Conservation (phyloP, 1,140 invertebrate genomes). For the Drosophila kanapiae region DNA sequence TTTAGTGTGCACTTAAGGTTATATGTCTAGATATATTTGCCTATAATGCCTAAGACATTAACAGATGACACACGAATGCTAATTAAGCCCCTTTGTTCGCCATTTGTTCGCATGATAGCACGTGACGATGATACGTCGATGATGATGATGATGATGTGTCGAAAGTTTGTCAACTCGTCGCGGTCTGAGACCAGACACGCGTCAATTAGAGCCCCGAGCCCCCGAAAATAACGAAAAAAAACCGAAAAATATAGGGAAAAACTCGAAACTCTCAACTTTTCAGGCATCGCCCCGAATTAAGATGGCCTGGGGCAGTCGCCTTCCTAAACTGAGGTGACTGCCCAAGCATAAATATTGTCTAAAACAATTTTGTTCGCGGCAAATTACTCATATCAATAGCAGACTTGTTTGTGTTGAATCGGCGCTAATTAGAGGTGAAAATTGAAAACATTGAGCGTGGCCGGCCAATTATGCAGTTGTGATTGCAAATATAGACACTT, state of each 20-base stretch:
- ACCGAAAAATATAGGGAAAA: conserved; percentile 5
- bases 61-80: conserved; percentile 69
- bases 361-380: conserved; percentile 54
- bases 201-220: conserved; percentile 61
- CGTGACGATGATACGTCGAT: conserved; percentile 36
- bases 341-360: conserved; percentile 66
- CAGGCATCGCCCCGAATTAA: conserved; percentile 9
- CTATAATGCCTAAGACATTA: conserved; percentile 28
- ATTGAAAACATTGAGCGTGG: conserved; percentile 77
- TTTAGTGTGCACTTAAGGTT: conserved; percentile 8
- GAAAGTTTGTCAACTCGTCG: conserved; percentile 64
- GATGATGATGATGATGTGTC: conserved; percentile 30
- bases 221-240: background rate
- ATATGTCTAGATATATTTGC: conserved; percentile 17
- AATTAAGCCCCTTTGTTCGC: conserved; percentile 76
- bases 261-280: background rate
- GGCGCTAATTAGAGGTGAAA: conserved; percentile 77
- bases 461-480: conserved; percentile 73
- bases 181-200: conserved; percentile 60
- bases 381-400: conserved; percentile 61
- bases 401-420: conserved; percentile 32
- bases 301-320: background rate
- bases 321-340: conserved; percentile 31
- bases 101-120: conserved; percentile 64
- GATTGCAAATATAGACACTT: conserved; percentile 63